Percentiles rank a stretch among this genome's conserved stretches.
Evolutionary conservation across 2,888 invertebrate species (phyloP).

Genomic region (Amiota communis): DNA sequence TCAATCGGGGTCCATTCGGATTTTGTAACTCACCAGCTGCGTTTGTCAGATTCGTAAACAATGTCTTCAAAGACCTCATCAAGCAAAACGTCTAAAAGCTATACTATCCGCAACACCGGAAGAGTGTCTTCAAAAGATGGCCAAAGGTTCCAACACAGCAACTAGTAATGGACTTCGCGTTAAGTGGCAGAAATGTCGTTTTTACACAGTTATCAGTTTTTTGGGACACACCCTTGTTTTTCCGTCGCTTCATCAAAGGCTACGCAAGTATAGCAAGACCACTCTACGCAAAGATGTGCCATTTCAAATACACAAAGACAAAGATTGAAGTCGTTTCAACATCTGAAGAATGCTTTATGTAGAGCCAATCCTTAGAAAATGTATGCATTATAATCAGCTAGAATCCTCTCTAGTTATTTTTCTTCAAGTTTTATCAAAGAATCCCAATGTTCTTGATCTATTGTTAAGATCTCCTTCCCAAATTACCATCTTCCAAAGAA

Average conservation of each 20-base stretch:
- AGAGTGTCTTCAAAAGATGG: constrained; percentile 37
- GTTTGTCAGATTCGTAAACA: constrained; percentile 55
- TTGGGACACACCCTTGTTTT: constrained; percentile 32
- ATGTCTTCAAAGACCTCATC: constrained; percentile 37
- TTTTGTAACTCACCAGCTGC: too few relatives aligned
- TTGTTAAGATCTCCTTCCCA: too few relatives aligned
- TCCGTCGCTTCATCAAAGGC: not conserved
- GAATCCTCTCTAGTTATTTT: too few relatives aligned
- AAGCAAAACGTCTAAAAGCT: constrained; percentile 26
- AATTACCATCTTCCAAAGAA: too few relatives aligned
- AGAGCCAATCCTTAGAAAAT: not conserved
- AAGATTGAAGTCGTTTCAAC: not conserved
- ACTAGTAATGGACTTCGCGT: not conserved
- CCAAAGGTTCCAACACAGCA: constrained; percentile 16
- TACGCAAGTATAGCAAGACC: not conserved
- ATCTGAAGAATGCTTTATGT: not conserved
- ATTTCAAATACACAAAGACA: not conserved
- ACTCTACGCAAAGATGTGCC: not conserved
- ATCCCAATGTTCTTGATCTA: too few relatives aligned
- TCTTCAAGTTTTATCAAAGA: too few relatives aligned
- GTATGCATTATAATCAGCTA: too few relatives aligned
- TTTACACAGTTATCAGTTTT: constrained; percentile 28
- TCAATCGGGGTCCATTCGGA: too few relatives aligned
- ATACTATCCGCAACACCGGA: constrained; percentile 37
- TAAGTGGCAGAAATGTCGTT: constrained; percentile 34